phyloP scores from a whole-genome alignment of 2,113 vertebrate species.

The Prolemur simus region DNA sequence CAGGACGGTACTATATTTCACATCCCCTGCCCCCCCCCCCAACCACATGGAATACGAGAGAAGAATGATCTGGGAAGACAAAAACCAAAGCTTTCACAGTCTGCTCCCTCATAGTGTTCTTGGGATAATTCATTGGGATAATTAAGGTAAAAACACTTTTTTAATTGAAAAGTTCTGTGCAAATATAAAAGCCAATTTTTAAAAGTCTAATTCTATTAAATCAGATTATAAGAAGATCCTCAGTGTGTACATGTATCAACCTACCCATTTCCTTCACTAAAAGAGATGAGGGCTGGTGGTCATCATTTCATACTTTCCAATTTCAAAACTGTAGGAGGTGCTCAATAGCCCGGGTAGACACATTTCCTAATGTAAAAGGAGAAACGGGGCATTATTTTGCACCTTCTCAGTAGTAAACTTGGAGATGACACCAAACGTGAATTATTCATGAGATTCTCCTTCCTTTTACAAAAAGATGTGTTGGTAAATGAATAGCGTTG shows the following conservation, averaged over 20 bases:
- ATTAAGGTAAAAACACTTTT: neutral
- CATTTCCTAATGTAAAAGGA: neutral
- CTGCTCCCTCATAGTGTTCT: neutral
- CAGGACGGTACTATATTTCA: neutral
- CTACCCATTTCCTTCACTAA: neutral
- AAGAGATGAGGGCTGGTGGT: neutral
- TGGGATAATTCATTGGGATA: neutral
- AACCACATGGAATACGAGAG: neutral
- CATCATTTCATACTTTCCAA: neutral
- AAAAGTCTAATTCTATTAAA: neutral
- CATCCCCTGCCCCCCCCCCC: neutral
- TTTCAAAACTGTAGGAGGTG: neutral
- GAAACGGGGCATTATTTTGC: neutral
- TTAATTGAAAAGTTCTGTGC: neutral
- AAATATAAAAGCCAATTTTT: neutral
- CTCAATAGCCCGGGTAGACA: neutral
- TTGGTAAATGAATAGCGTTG: neutral
- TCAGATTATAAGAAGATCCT: neutral
- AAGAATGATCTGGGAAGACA: neutral
- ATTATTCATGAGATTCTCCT: neutral
- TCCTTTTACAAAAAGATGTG: neutral
- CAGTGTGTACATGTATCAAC: neutral
- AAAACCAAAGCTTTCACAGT: neutral
- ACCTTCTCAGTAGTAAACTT: neutral
- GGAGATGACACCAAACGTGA: neutral